A percentile compares a stretch with the other conserved stretches of the same genome.
Evolutionary conservation across 2,113 vertebrate genomes (phyloP).

Genomic region (Otis tarda): DNA sequence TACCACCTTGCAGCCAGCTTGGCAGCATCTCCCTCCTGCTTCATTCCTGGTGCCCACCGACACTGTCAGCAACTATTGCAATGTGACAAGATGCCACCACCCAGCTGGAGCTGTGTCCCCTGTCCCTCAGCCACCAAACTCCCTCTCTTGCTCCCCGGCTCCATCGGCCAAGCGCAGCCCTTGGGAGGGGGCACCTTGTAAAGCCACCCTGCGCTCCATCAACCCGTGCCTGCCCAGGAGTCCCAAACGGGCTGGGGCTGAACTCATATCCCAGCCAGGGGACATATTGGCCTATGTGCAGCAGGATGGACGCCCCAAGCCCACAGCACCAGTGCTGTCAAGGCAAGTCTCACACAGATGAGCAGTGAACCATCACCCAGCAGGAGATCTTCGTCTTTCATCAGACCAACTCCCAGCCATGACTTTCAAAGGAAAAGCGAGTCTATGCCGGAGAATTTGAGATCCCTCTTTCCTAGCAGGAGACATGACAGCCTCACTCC

Average conservation of each 20-base stretch:
- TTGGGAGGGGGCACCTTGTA: rapidly evolving
- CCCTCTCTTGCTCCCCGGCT: neutral
- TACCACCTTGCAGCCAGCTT: neutral
- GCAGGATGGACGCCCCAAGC: rapidly evolving
- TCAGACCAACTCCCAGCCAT: neutral
- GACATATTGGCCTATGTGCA: rapidly evolving
- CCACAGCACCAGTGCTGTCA: rapidly evolving
- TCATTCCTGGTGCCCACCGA: too few relatives aligned
- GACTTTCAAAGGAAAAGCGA: neutral
- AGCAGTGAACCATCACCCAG: neutral
- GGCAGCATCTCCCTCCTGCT: neutral
- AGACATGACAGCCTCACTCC: neutral
- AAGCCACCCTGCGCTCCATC: rapidly evolving
- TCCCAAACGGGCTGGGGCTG: rapidly evolving
- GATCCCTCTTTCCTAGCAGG: neutral
- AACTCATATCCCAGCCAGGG: neutral
- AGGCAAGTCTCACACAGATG: neutral
- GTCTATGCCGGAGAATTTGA: neutral
- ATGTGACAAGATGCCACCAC: neutral
- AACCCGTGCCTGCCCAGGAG: neutral
- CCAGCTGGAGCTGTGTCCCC: neutral
- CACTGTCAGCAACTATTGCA: neutral
- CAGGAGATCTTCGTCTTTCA: neutral
- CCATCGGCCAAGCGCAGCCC: rapidly evolving
- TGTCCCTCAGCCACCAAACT: neutral